A percentile compares a stretch with the other conserved stretches of the same genome.
These are phyloP conservation scores for Leuciscus waleckii DNA, from an alignment of 2,797 vertebrate species.

Conservation along the genomic window DNA sequence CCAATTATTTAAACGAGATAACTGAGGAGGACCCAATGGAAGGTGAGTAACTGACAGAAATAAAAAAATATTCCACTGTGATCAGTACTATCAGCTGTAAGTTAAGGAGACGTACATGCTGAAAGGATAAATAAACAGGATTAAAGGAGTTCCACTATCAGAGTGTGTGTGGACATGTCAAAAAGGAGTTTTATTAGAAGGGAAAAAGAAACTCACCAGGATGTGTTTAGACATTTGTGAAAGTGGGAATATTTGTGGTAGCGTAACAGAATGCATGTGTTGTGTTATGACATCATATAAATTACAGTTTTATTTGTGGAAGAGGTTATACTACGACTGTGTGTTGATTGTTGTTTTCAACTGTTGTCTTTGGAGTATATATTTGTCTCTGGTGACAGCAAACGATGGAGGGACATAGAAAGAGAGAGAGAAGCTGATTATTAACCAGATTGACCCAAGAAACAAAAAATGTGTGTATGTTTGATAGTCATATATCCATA, in stretches of 20 bases:
- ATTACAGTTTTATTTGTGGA: neutral
- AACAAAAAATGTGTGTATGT: neutral
- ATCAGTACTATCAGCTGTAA: neutral
- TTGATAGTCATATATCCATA: neutral
- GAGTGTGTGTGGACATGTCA: neutral
- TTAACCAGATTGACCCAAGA: neutral
- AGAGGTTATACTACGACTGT: neutral
- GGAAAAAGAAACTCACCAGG: neutral
- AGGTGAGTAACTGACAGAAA: slow-evolving; percentile 69
- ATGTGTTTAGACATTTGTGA: neutral
- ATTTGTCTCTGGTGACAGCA: neutral
- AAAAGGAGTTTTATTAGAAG: neutral
- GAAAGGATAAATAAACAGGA: slow-evolving; percentile 12
- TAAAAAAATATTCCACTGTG: neutral
- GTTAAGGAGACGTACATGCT: neutral
- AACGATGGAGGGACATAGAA: slow-evolving; percentile 7
- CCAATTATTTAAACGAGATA: slow-evolving; percentile 76
- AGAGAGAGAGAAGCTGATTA: slow-evolving; percentile 55
- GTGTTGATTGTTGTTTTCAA: neutral
- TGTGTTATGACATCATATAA: slow-evolving; percentile 15
- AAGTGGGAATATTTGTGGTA: slow-evolving; percentile 6
- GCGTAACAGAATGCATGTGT: neutral
- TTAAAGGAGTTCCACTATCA: neutral
- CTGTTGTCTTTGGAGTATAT: neutral
- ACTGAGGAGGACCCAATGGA: slow-evolving; percentile 61